Conservation (phyloP, 2,888 invertebrate species). For the Chymomyza fuscimana region DNA sequence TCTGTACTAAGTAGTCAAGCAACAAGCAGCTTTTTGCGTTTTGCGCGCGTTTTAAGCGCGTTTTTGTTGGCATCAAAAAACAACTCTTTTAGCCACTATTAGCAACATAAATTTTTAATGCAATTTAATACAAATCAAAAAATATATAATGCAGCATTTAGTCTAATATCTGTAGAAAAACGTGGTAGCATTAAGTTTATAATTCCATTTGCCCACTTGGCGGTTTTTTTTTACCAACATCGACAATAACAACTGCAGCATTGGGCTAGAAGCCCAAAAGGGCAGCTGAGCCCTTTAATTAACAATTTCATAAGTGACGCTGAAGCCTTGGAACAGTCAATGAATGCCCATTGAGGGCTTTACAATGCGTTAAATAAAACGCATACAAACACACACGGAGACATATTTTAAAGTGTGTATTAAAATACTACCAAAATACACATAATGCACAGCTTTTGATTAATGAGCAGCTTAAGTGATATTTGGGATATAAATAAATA, state of each 20-base stretch:
- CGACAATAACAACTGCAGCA: neutral
- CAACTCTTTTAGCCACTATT: neutral
- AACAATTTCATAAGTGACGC: slow-evolving; percentile 62
- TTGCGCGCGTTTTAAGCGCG: slow-evolving; percentile 17
- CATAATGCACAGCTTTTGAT: slow-evolving; percentile 44
- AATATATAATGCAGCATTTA: neutral
- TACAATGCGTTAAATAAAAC: slow-evolving; percentile 37
- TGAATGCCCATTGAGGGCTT: slow-evolving; percentile 6
- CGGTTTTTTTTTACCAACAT: too few relatives aligned
- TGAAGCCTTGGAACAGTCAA: slow-evolving; percentile 35
- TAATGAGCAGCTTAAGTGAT: slow-evolving; percentile 71
- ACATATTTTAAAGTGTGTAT: neutral
- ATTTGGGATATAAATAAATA: slow-evolving; percentile 34
- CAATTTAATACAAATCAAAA: slow-evolving; percentile 35
- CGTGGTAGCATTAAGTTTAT: too few relatives aligned
- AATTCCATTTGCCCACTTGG: too few relatives aligned
- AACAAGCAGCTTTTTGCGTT: neutral
- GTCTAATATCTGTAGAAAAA: too few relatives aligned
- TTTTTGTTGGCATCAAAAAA: neutral
- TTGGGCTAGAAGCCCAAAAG: neutral
- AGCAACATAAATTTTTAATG: slow-evolving; percentile 33
- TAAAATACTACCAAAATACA: neutral
- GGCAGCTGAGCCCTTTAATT: slow-evolving; percentile 49
- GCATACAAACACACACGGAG: neutral
- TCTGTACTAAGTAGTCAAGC: slow-evolving; percentile 3